Evolutionary conservation across 2,797 vertebrate species (phyloP), one percentile per base, ranked within the genome.

Genomic region (Pangasius sanitwongsei): DNA sequence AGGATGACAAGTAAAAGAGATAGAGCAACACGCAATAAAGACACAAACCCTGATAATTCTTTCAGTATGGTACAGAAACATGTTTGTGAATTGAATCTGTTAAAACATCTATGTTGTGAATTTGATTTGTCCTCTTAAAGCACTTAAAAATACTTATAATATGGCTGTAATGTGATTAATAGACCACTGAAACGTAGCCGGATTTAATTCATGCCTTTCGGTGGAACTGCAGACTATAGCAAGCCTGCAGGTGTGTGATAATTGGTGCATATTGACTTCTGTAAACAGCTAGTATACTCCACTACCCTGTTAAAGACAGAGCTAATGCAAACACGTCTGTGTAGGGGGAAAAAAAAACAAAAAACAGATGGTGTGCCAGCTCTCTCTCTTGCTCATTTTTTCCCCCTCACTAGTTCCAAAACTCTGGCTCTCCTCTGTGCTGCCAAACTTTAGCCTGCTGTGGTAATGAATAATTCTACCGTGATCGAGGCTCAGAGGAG

Each of bases 381-480:
- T 41, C 67, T 87, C 67, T 87, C 57, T n/a, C 25, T 70, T 23
- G 20, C 74, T 65, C 77, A 55, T 41, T 69, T 25, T 4, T 1
- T 9, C n/a, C 65, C 72, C 23, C 85, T 69, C 37, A 80, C 48
- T 65, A 31, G n/a, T 67, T 74, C 78, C 72, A 63, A 86, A 83
- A 87, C 28, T 53, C 37, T 28, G 0, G 48, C 85, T 85, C 82
- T 25, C 55, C 83, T 63, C 61, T 83, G 44, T 72, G 37, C 63
- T 90, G 57, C 81, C 89, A 37, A 48, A 80, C 23, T 63, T 81
- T 87, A 87, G 82, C 89, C 89, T 65, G 83, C 67, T 89, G 89
- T 74, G 48, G 74, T 55, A 89, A 90, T 93, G 90, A 94, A 92
- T 93, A 90, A 94, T 91, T 88, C 89, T 88, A 53, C 78, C 65